A percentile compares a stretch with the other conserved stretches of the same genome.
phyloP scores from a whole-genome alignment of 2,888 invertebrate genomes.

The Tenthredo scrophulariae region DNA sequence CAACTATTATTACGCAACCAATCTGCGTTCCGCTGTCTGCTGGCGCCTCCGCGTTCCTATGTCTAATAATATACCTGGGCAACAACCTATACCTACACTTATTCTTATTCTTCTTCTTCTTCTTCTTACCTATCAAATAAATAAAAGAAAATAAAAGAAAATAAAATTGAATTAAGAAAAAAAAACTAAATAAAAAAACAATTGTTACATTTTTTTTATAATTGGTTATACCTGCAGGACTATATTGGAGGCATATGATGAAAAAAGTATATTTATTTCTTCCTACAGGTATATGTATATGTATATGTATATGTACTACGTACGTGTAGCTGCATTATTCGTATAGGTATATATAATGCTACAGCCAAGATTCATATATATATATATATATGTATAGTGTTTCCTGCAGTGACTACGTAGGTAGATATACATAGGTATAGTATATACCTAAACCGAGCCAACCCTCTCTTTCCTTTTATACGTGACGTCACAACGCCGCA shows the following conservation, averaged over 20 bases:
- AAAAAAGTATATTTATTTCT: no score
- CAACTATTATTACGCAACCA: slow-evolving; percentile 13
- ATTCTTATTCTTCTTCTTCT: background rate
- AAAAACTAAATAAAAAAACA: background rate
- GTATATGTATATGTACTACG: background rate
- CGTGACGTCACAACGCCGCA: background rate
- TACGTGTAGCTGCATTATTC: background rate
- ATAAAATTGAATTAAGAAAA: background rate
- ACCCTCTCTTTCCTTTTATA: background rate
- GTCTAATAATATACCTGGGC: slow-evolving; percentile 13
- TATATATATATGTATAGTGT: background rate
- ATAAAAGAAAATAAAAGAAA: no score
- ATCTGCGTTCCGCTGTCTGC: slow-evolving; percentile 10
- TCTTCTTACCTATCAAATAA: background rate
- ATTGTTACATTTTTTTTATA: no score
- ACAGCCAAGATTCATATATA: background rate
- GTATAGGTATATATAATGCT: background rate
- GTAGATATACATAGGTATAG: no score
- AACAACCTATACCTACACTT: background rate
- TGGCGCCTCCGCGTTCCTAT: slow-evolving; percentile 11
- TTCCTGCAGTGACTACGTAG: background rate
- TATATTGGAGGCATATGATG: no score
- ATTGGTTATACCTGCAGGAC: no score
- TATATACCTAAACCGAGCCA: background rate
- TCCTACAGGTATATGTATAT: background rate